Percentiles rank a stretch among this genome's conserved stretches.
These are phyloP conservation scores for Drosophila austrosaltans DNA, from an alignment of 2,888 invertebrate genomes.

Conservation along the genomic window DNA sequence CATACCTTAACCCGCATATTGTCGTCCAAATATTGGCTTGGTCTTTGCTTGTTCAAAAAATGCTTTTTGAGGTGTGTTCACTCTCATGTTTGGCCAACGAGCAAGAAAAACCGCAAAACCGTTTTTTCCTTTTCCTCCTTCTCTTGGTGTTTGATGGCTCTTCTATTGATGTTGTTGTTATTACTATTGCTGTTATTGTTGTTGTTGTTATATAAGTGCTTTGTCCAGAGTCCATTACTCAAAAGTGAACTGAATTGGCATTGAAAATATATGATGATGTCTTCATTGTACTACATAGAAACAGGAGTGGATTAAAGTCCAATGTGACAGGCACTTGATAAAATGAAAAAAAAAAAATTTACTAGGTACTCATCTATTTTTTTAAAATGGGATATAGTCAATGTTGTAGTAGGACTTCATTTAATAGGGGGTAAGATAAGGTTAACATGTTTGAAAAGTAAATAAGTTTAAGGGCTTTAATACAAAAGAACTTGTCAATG, in stretches of 20 bases:
- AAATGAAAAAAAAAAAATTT: too few species aligned
- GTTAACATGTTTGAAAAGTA: too few species aligned
- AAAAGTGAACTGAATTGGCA: slow-evolving; percentile 29
- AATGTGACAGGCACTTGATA: slow-evolving; percentile 26
- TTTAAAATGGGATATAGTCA: too few species aligned
- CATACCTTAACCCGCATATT: slow-evolving; percentile 56
- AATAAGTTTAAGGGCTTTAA: too few species aligned
- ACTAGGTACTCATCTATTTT: too few species aligned
- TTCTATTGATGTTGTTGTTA: slow-evolving; percentile 27
- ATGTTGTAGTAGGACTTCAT: too few species aligned
- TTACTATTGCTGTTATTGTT: slow-evolving; percentile 25
- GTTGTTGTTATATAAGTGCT: slow-evolving; percentile 45
- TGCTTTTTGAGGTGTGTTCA: slow-evolving; percentile 75
- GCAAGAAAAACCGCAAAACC: slow-evolving; percentile 41
- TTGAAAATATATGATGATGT: slow-evolving; percentile 17
- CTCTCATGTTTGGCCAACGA: slow-evolving; percentile 58
- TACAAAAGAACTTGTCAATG: too few species aligned
- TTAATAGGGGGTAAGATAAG: too few species aligned
- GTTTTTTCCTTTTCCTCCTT: not conserved
- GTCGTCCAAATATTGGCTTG: slow-evolving; percentile 72
- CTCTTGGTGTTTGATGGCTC: slow-evolving; percentile 13
- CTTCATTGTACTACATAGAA: not conserved
- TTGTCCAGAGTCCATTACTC: slow-evolving; percentile 43
- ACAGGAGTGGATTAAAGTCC: slow-evolving; percentile 1
- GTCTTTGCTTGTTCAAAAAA: slow-evolving; percentile 66